A percentile compares a stretch with the other conserved stretches of the same genome.
phyloP scores from a whole-genome alignment of 1,140 invertebrate species.

The Pogonomyrmex californicus region DNA sequence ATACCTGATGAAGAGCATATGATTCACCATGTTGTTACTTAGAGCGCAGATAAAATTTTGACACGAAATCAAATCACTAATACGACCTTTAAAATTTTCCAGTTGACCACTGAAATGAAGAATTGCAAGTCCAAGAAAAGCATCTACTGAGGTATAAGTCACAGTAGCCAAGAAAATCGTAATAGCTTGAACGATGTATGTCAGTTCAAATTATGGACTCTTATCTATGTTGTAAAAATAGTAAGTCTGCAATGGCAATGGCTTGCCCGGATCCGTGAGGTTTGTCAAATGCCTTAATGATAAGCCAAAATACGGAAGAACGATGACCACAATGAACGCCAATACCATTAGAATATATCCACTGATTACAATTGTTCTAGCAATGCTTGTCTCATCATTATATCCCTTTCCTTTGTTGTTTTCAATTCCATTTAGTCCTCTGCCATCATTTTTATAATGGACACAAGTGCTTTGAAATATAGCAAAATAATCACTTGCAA shows the following conservation, averaged over 20 bases:
- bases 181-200: constrained; percentile 31
- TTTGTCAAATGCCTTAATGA: constrained; percentile 20
- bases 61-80: background rate
- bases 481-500: constrained; percentile 28
- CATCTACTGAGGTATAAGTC: constrained; percentile 41
- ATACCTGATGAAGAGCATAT: constrained; percentile 54
- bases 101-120: constrained; percentile 50
- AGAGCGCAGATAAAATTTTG: background rate
- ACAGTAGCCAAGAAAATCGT: constrained; percentile 21
- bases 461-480: constrained; percentile 23
- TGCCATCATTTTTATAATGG: constrained; percentile 33
- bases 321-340: constrained; percentile 1
- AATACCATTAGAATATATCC: constrained; percentile 38
- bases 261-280: constrained; percentile 16
- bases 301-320: constrained; percentile 41
- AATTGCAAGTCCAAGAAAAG: constrained; percentile 28
- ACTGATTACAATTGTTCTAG: constrained; percentile 15
- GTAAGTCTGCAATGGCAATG: constrained; percentile 37
- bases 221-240: constrained; percentile 37
- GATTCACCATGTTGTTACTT: background rate
- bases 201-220: constrained; percentile 39
- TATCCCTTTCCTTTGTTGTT: constrained; percentile 11
- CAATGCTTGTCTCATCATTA: constrained; percentile 28
- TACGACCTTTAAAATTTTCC: constrained; percentile 36
- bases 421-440: constrained; percentile 32